Evolutionary conservation across 1,140 invertebrate genomes (phyloP).

Genomic region (Maconellicoccus hirsutus): DNA sequence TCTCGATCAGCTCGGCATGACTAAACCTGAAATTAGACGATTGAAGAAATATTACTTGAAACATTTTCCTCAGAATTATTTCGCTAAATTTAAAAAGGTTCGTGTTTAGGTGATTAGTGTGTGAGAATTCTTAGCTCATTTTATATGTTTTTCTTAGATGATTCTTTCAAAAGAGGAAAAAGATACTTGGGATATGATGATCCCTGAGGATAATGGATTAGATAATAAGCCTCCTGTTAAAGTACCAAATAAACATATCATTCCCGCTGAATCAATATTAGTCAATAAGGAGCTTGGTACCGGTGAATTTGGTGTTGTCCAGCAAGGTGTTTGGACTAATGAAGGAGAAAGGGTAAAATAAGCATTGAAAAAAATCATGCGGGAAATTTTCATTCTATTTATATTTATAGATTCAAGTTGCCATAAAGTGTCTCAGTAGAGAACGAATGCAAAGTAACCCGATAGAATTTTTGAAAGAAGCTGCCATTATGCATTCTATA

Average conservation of each 20-base stretch:
- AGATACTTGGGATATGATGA: conserved; percentile 31
- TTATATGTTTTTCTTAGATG: conserved; percentile 31
- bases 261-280: conserved; percentile 82
- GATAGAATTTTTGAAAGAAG: conserved; percentile 94
- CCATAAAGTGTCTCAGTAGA: conserved; percentile 88
- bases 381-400: not conserved
- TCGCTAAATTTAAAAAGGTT: conserved; percentile 75
- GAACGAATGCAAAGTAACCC: conserved; percentile 92
- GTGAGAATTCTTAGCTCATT: not conserved
- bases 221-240: conserved; percentile 32
- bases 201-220: conserved; percentile 35
- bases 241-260: conserved; percentile 86
- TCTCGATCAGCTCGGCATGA: conserved; percentile 80
- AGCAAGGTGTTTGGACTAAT: conserved; percentile 96
- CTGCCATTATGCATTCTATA: conserved; percentile 94
- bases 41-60: conserved; percentile 88
- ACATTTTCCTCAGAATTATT: conserved; percentile 82
- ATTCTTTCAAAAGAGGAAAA: conserved; percentile 36
- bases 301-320: conserved; percentile 95
- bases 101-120: conserved; percentile 36
- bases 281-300: conserved; percentile 89
- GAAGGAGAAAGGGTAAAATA: conserved; percentile 69
- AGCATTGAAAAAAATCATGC: not conserved
- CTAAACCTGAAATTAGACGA: conserved; percentile 85
- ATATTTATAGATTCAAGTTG: conserved; percentile 73